Evolutionary conservation across 2,113 vertebrate species (phyloP), one percentile per base, ranked within the genome.

Genomic region (Elaphurus davidianus): DNA sequence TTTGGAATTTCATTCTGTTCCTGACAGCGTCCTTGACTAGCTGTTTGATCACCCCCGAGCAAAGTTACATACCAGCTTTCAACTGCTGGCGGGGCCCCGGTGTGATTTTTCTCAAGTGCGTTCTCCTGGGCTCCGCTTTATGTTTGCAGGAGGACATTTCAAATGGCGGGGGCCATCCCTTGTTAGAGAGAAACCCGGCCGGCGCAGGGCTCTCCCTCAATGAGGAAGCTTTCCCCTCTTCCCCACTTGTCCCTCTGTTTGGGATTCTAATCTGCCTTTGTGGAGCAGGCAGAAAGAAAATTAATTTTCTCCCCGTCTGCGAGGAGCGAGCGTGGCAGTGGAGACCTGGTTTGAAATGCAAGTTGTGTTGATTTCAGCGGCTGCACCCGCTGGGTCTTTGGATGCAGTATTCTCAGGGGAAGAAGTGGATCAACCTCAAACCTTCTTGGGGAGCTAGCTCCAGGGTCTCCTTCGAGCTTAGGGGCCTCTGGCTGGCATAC

Each of bases 1-100:
- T 99, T 98, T 99, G 98, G 98, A 98, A 98, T 99, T 98, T 98
- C 98, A 98, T 99, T 99, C 98, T 98, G 98, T 97, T 98, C 97
- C 98, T 60, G 90, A 98, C 98, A 98, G 98, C 98, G 97, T 98
- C 99, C 98, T 98, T 98, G 97, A 97, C 98, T 98, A 98, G 98
- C 98, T 97, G 98, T 98, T 98, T 99, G 98, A 99, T 99, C 98
- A 98, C 97, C 97, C 97, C 97, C 1, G 98, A 98, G 98, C 98
- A 93, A 98, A 98, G 98, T 98, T 98, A 98, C 98, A 98, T 74
- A 97, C 98, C 97, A 96, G 98, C 98, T 99, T 98, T 99, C 98
- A 98, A 87, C 93, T 94, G 97, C 86, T 90, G 98, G 98, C 94
- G 67, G 98, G 94, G 90, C 98, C 78, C 87, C 91, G 74, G 96